Evolutionary conservation across 2,888 invertebrate species (phyloP).

Genomic region (Campaea margaritaria): DNA sequence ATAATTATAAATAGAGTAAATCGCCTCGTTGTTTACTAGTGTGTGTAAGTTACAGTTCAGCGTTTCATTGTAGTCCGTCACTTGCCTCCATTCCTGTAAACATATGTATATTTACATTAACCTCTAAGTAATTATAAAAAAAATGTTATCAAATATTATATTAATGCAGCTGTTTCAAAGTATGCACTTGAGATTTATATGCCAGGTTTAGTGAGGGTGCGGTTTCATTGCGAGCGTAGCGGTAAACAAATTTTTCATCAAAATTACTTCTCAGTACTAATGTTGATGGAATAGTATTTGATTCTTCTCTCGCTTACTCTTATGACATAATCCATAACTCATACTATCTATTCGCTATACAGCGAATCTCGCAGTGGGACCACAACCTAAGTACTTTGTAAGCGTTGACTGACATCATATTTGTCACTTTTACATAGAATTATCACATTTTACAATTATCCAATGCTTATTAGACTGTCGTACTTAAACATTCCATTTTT

Average conservation of each 20-base stretch:
- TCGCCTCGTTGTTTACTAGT: constrained; percentile 74
- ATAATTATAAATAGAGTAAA: constrained; percentile 62
- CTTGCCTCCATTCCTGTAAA: constrained; percentile 74
- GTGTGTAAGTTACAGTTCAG: constrained; percentile 72
- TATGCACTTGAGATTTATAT: constrained; percentile 72
- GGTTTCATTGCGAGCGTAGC: constrained; percentile 51
- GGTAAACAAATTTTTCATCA: constrained; percentile 12
- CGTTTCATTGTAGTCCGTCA: constrained; percentile 68
- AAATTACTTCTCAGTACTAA: neutral
- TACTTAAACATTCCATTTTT: constrained; percentile 83
- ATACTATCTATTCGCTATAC: constrained; percentile 30
- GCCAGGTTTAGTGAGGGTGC: constrained; percentile 58
- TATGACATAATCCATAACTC: constrained; percentile 5
- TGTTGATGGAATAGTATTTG: constrained; percentile 2
- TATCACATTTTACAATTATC: constrained; percentile 57
- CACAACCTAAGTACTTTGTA: constrained; percentile 59
- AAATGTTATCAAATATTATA: constrained; percentile 47
- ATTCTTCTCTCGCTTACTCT: constrained; percentile 6
- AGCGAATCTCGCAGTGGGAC: constrained; percentile 48
- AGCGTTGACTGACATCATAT: constrained; percentile 77
- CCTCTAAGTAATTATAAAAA: constrained; percentile 60
- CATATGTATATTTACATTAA: constrained; percentile 77
- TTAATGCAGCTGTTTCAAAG: constrained; percentile 58
- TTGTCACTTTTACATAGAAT: constrained; percentile 63
- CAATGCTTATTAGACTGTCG: constrained; percentile 78